These are phyloP conservation scores for Cuculus canorus DNA, from an alignment of 2,797 vertebrate genomes.

Conservation along the genomic window DNA sequence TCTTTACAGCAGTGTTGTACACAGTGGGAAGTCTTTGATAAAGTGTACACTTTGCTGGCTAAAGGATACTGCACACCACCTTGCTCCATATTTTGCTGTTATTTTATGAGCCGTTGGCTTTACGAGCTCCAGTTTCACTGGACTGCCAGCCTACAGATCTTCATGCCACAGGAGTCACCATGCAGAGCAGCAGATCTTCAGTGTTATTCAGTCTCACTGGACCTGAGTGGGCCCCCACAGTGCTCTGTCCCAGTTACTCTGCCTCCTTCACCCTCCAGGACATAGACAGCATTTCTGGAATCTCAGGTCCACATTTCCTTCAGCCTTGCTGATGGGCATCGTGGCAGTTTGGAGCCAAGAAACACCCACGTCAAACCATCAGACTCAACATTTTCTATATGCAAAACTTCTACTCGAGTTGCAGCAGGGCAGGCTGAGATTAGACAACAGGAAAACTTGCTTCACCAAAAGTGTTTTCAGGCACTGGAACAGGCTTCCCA, in stretches of 20 bases:
- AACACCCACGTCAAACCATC: background rate
- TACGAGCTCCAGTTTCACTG: background rate
- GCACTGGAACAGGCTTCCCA: too few species aligned
- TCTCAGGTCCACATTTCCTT: background rate
- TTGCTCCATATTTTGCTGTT: background rate
- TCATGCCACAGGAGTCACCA: background rate
- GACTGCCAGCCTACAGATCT: background rate
- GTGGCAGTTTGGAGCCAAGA: accelerated
- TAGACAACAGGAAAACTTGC: too few species aligned
- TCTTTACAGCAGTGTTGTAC: background rate
- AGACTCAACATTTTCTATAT: background rate
- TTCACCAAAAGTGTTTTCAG: too few species aligned
- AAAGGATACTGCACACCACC: background rate
- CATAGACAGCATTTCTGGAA: background rate
- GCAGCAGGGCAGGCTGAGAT: background rate
- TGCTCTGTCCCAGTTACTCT: background rate
- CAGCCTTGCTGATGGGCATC: background rate
- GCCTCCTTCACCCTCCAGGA: background rate
- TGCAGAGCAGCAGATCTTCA: background rate
- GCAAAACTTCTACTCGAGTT: background rate
- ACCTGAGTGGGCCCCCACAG: background rate
- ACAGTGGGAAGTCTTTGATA: background rate
- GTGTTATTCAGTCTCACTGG: background rate
- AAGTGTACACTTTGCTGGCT: background rate
- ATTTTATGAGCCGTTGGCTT: background rate